A percentile compares a stretch with the other conserved stretches of the same genome.
Conservation (phyloP, 2,888 invertebrate genomes). For the Coenonympha glycerion region DNA sequence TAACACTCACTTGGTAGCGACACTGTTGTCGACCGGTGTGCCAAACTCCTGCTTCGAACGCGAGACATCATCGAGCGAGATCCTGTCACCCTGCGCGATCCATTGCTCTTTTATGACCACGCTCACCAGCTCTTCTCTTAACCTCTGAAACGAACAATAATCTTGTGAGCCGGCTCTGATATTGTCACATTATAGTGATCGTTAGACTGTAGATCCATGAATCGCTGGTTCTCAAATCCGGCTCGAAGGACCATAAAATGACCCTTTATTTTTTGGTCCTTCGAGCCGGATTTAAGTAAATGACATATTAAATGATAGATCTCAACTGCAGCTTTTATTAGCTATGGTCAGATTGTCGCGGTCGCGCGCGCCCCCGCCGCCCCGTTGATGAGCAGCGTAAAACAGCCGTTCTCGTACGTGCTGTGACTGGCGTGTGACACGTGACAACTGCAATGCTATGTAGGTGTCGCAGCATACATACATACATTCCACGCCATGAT, state of each 20-base stretch:
- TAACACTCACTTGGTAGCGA: conserved; percentile 59
- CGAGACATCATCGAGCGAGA: conserved; percentile 47
- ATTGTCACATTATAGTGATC: neutral
- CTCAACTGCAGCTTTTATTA: no score
- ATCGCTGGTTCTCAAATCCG: no score
- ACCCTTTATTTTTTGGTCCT: no score
- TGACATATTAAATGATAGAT: no score
- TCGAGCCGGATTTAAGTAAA: no score
- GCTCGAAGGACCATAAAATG: no score
- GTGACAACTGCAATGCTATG: no score
- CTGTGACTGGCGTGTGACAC: no score
- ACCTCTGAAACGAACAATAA: conserved; percentile 33
- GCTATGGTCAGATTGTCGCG: no score
- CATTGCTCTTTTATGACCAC: conserved; percentile 56
- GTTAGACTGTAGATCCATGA: neutral
- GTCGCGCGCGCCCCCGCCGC: no score
- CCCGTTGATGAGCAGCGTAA: no score
- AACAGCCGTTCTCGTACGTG: no score
- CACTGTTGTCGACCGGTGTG: conserved; percentile 49
- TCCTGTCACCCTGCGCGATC: conserved; percentile 50
- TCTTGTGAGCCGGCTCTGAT: neutral
- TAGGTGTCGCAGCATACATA: conserved; percentile 24
- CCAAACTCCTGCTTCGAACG: conserved; percentile 42
- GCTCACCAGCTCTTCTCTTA: conserved; percentile 40
- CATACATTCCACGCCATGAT: conserved; percentile 57